Base-by-base conservation (phyloP, 2,113 vertebrate genomes). In the Ceyx margarethae region DNA sequence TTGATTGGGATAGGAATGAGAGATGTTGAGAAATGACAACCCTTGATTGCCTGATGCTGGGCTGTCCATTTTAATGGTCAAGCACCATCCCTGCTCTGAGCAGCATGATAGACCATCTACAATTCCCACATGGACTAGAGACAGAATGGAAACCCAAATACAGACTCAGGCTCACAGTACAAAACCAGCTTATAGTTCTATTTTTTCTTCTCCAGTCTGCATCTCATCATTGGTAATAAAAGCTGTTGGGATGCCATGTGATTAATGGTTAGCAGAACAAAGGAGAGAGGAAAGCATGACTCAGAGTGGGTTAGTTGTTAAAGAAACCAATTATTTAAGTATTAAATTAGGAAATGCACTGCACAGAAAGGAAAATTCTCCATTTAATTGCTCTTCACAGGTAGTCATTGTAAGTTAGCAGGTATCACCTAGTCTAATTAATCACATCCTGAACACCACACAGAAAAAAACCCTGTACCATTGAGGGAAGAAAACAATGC, bases 261-360 rank as follows among this genome's bases (percentile, higher is more conserved):
- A 23, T 83, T 81, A 50, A 25, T 79, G 22, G 37, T 35, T 79
- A 77, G 43, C 26, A 40, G 50, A 78, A 93, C 37, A 88, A 84
- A 93, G 58, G 8, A 22, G 5, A 72, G 35, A 79, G 23, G n/a
- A 88, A 90, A 91, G 65, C 62, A 84, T 61, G 66, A 90, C 42
- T 79, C 66, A 92, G 77, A 88, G 31, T 62, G 48, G 53, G 25
- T 84, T 94, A 50, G 42, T 89, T 91, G 78, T 56, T 92, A 85
- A 92, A 89, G 69, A 81, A 86, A 45, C 40, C 48, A 21, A 71
- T 77, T 85, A 66, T 91, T 93, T 92, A 67, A 84, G 29, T 65
- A 79, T 81, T 94, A 72, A 89, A 91, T 87, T 69, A 85, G 29
- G 33, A 81, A 91, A 89, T 28, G 56, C 13, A 81, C 65, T 82